phyloP scores from a whole-genome alignment of 2,797 vertebrate genomes.

The Liasis olivaceus region DNA sequence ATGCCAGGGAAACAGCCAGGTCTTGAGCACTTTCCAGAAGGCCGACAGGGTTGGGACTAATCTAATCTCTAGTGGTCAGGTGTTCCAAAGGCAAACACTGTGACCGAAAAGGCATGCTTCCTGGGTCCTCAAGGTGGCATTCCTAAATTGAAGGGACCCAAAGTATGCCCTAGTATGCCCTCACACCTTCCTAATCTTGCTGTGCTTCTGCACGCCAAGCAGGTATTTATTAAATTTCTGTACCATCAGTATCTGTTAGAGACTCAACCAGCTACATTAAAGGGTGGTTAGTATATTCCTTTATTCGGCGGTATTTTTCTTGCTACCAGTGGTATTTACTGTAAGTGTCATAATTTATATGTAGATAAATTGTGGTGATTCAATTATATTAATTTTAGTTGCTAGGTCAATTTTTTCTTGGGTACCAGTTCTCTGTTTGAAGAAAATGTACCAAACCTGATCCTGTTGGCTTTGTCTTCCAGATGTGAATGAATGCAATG shows the following conservation, averaged over 20 bases:
- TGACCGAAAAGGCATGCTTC: neutral
- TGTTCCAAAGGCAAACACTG: neutral
- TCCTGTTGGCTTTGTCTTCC: slow-evolving; percentile 54
- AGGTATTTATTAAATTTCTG: neutral
- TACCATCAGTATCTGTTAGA: neutral
- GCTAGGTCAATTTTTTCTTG: neutral
- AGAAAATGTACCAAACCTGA: neutral
- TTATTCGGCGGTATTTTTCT: neutral
- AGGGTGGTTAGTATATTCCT: neutral
- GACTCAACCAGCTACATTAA: neutral
- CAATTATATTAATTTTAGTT: neutral
- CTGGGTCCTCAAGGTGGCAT: neutral
- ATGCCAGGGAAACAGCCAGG: neutral
- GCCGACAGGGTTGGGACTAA: neutral
- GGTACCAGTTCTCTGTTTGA: neutral
- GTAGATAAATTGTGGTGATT: neutral
- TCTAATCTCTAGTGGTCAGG: neutral
- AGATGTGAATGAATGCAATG: slow-evolving; percentile 96
- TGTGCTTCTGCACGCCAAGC: neutral
- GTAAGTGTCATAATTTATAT: neutral
- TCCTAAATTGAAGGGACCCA: neutral
- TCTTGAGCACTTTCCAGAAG: neutral
- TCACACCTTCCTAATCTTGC: neutral
- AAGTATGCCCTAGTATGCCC: neutral
- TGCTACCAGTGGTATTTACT: neutral